Conservation (phyloP, 2,888 invertebrate species). For the Ditula angustiorana region DNA sequence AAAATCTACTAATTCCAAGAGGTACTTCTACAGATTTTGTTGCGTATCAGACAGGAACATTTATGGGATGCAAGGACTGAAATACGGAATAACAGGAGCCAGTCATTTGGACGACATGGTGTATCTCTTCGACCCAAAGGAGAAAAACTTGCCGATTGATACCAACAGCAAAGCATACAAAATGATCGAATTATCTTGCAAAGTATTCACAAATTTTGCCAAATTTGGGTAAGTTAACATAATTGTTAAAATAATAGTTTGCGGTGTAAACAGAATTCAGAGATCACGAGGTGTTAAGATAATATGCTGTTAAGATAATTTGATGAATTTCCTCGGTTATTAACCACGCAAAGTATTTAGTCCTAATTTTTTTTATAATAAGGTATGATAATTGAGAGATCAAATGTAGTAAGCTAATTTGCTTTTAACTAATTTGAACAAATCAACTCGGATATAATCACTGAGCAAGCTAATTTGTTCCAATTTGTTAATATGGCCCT, state of each 20-base stretch:
- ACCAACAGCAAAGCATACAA: slow-evolving; percentile 54
- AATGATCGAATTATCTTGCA: slow-evolving; percentile 54
- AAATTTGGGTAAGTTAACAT: slow-evolving; percentile 33
- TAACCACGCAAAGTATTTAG: no score
- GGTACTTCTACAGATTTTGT: slow-evolving; percentile 59
- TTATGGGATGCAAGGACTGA: slow-evolving; percentile 49
- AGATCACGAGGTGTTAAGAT: background rate
- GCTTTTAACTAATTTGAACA: no score
- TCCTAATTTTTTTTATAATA: no score
- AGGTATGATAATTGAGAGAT: no score
- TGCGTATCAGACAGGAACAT: slow-evolving; percentile 60
- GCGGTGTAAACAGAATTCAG: no score
- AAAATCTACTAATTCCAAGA: slow-evolving; percentile 44
- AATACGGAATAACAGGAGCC: slow-evolving; percentile 58
- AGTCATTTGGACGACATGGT: slow-evolving; percentile 65
- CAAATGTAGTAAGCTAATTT: no score
- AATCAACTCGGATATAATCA: no score
- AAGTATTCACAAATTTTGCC: slow-evolving; percentile 40
- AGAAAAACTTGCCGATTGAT: slow-evolving; percentile 51
- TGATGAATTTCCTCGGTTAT: no score
- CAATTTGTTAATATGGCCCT: no score
- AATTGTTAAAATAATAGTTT: background rate
- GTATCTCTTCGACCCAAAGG: slow-evolving; percentile 62
- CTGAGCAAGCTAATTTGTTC: no score
- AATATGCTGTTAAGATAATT: background rate